These are phyloP conservation scores for Elaphurus davidianus DNA, from an alignment of 2,113 vertebrate species.

Conservation along the genomic window DNA sequence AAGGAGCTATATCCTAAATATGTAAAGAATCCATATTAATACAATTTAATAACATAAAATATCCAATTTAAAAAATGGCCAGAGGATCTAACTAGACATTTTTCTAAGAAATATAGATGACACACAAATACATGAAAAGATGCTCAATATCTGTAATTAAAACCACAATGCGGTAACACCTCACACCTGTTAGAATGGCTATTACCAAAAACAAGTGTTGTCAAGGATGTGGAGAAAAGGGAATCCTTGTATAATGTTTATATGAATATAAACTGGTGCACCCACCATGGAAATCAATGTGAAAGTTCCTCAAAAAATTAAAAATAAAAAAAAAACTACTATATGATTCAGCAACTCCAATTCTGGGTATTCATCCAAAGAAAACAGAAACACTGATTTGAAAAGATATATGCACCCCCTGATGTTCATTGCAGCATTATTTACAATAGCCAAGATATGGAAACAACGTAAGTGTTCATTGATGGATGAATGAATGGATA, in stretches of 20 bases:
- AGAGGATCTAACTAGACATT: background rate
- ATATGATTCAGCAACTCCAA: background rate
- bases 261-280: background rate
- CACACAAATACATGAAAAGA: background rate
- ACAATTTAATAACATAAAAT: background rate
- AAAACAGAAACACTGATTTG: background rate
- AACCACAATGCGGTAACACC: background rate
- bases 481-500: background rate
- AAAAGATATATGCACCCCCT: background rate
- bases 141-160: background rate
- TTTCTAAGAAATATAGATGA: background rate
- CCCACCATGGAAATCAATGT: background rate
- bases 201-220: background rate
- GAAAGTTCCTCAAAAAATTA: background rate
- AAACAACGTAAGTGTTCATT: background rate
- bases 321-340: background rate
- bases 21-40: background rate
- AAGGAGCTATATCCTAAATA: background rate
- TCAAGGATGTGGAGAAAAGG: background rate
- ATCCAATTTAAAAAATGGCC: background rate
- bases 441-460: background rate
- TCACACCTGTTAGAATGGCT: background rate
- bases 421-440: background rate
- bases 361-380: background rate
- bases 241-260: background rate